Evolutionary conservation across 1,140 invertebrate species (phyloP), one percentile per base, ranked within the genome.

Genomic region (Aphaenogaster ashmeadi): DNA sequence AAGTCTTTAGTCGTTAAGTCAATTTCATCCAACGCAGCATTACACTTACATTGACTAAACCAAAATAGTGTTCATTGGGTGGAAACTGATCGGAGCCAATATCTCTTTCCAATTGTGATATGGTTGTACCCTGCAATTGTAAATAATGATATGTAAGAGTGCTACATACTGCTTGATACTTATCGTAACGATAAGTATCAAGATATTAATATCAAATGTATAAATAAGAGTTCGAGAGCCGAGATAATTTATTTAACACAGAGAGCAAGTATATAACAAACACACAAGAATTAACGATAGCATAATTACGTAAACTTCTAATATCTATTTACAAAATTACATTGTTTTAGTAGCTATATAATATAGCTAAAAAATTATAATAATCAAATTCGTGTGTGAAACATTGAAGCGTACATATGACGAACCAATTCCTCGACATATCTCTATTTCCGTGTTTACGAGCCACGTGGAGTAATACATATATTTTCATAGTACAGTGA

Each of bases 21-120:
- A 21, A 54, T 52, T 60, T 58, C 2, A 71, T 21, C 15, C 11
- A n/a, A 56, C 41, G 89, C 66, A 83, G 27, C 86, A 50, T 74
- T 36, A 44, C 60, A 97, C 98, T 98, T 97, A 99, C 98, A 97
- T 99, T 99, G 87, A 99, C 98, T 96, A 99, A 97, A 94, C 99
- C 99, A 97, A 99, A 99, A 95, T 99, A 99, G 96, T 99, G 98
- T 96, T 99, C 99, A 96, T 99, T 99, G 75, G 98, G 98, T 93
- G 99, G 99, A 96, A 99, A 99, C 95, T 99, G 98, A 96, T 99
- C 99, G 91, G 98, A 97, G 93, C 99, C 99, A 94, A 99, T 99
- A 97, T 99, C 99, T 96, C 98, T 98, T 96, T 99, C 99, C 95
- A 99, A 96, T 96, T 99, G 99, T 92, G 99, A 99, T 95, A 99